Evolutionary conservation across 2,888 invertebrate species (phyloP).

Genomic region (Acanthosepion esculentum): DNA sequence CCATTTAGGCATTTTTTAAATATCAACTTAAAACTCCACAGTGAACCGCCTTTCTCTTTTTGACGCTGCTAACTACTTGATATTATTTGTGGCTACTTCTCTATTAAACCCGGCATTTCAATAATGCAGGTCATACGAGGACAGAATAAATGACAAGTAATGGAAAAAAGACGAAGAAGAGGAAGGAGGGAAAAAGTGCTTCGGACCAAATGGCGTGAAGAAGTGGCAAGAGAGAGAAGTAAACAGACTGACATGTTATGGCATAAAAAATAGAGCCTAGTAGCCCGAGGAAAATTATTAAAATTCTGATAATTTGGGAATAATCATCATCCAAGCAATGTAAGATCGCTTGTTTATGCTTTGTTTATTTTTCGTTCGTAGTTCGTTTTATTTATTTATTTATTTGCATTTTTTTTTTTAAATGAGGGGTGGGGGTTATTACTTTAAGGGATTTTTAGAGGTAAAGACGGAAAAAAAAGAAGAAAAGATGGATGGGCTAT

Average conservation of each 20-base stretch:
- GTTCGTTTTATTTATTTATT: background rate
- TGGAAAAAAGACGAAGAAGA: background rate
- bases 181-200: background rate
- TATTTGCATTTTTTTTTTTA: too few species aligned
- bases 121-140: conserved; percentile 44
- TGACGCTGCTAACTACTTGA: background rate
- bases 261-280: background rate
- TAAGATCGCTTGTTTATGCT: background rate
- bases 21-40: background rate
- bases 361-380: background rate
- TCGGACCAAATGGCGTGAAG: background rate
- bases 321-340: background rate
- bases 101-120: conserved; percentile 40
- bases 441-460: background rate
- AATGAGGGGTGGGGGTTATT: background rate
- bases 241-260: background rate
- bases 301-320: background rate
- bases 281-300: background rate
- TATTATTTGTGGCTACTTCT: background rate
- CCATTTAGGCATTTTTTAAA: background rate
- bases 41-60: background rate
- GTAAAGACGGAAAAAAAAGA: background rate
- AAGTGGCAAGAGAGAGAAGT: background rate
- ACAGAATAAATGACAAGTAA: background rate
- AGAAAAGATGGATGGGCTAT: background rate